Evolutionary conservation across 2,113 vertebrate genomes (phyloP).

Genomic region (Copsychus sechellarum): DNA sequence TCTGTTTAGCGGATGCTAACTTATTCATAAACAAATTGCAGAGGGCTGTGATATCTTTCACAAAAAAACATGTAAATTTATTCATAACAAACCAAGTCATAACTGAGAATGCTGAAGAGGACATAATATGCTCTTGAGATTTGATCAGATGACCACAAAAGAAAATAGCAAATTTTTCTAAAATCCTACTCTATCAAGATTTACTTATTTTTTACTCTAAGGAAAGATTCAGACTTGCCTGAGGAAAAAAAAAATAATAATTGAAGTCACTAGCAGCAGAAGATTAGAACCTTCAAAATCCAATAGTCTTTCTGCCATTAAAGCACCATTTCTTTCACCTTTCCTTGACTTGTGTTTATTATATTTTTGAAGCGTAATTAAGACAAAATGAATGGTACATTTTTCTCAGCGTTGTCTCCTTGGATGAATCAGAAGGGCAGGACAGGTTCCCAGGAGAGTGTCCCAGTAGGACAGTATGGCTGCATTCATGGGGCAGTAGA

Average conservation of each 20-base stretch:
- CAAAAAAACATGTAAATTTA: neutral
- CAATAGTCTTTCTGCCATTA: neutral
- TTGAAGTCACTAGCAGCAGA: neutral
- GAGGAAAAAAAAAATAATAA: neutral
- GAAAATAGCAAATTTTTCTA: neutral
- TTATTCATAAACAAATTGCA: neutral
- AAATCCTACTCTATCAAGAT: neutral
- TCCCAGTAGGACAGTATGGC: neutral
- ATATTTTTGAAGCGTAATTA: neutral
- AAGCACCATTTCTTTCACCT: neutral
- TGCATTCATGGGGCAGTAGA: neutral
- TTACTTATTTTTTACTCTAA: neutral
- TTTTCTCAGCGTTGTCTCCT: neutral
- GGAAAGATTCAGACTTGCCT: neutral
- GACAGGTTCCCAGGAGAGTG: neutral
- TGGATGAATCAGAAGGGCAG: neutral
- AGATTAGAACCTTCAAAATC: neutral
- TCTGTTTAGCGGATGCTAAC: neutral
- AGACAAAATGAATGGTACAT: neutral
- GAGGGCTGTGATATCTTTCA: neutral
- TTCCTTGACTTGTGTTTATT: neutral
- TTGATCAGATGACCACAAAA: neutral
- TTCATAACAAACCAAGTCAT: neutral
- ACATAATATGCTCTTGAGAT: neutral
- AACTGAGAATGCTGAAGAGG: neutral